Evolutionary conservation across 92 coral and sea anemone species (phyloP).

Genomic region (Epizoanthus scotinus): DNA sequence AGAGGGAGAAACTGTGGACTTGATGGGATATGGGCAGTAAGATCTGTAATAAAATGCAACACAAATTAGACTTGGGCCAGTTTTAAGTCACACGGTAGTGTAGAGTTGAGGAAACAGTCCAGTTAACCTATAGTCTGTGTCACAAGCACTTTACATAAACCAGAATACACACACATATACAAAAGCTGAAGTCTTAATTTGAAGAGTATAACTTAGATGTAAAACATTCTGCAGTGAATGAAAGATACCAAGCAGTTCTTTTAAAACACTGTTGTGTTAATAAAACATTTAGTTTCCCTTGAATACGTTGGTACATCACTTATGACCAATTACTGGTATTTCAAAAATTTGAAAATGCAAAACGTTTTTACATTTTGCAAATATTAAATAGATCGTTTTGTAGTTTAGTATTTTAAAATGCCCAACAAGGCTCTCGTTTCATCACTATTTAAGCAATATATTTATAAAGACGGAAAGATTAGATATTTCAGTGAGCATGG

Average conservation of each 20-base stretch:
- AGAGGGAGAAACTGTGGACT: conserved; percentile 23
- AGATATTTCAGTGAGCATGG: background rate
- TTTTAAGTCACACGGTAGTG: no score
- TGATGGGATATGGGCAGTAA: conserved; percentile 6
- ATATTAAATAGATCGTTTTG: no score
- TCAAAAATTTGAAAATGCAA: no score
- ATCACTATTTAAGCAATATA: no score
- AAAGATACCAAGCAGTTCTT: background rate
- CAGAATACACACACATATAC: background rate
- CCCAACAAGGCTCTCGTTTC: no score
- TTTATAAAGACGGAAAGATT: background rate
- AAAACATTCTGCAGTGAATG: background rate
- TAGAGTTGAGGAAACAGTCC: no score
- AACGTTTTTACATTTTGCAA: no score
- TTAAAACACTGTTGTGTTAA: background rate
- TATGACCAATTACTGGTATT: no score
- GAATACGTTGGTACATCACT: no score
- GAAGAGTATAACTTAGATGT: background rate
- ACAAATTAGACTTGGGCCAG: background rate
- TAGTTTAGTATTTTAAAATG: background rate
- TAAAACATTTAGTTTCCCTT: background rate
- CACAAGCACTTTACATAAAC: background rate
- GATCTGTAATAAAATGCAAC: conserved; percentile 16
- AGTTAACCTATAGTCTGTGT: background rate
- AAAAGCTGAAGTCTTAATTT: background rate